These are phyloP conservation scores for Hirtodrosophila duncani DNA, from an alignment of 2,888 invertebrate genomes.

Conservation along the genomic window DNA sequence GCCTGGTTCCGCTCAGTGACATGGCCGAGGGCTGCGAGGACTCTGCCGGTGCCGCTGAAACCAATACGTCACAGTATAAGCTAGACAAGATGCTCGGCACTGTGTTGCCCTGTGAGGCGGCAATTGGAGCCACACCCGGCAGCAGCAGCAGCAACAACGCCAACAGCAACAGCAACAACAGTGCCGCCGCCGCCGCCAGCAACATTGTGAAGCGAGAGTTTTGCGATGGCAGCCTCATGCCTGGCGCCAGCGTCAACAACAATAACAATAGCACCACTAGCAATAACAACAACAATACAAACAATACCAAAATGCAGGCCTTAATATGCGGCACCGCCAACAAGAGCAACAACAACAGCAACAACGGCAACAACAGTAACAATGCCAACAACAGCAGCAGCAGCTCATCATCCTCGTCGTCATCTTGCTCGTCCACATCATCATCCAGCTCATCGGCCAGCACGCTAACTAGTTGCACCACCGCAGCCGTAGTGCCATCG, in stretches of 20 bases:
- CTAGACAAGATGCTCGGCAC: constrained; percentile 77
- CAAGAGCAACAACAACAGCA: constrained; percentile 29
- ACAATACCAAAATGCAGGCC: constrained; percentile 61
- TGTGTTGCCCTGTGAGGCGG: constrained; percentile 78
- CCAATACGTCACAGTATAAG: constrained; percentile 56
- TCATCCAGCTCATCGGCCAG: constrained; percentile 62
- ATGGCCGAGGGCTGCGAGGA: constrained; percentile 86
- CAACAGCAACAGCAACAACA: constrained; percentile 24
- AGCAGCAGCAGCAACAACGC: constrained; percentile 48
- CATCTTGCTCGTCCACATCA: constrained; percentile 68
- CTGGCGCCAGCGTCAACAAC: constrained; percentile 61
- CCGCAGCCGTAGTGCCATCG: constrained; percentile 72
- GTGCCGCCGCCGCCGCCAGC: constrained; percentile 32
- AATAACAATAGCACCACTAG: constrained; percentile 49
- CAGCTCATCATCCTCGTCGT: constrained; percentile 71
- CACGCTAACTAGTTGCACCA: constrained; percentile 66
- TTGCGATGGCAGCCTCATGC: constrained; percentile 73
- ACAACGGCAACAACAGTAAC: constrained; percentile 23
- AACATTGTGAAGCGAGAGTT: constrained; percentile 77
- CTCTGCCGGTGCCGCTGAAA: constrained; percentile 75
- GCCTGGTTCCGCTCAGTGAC: constrained; percentile 81
- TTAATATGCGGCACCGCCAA: constrained; percentile 28
- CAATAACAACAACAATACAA: constrained; percentile 51
- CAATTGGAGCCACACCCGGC: constrained; percentile 75
- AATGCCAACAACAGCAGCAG: constrained; percentile 54